These are phyloP conservation scores for Conus ventricosus DNA, from an alignment of 1,140 invertebrate species.

Conservation along the genomic window DNA sequence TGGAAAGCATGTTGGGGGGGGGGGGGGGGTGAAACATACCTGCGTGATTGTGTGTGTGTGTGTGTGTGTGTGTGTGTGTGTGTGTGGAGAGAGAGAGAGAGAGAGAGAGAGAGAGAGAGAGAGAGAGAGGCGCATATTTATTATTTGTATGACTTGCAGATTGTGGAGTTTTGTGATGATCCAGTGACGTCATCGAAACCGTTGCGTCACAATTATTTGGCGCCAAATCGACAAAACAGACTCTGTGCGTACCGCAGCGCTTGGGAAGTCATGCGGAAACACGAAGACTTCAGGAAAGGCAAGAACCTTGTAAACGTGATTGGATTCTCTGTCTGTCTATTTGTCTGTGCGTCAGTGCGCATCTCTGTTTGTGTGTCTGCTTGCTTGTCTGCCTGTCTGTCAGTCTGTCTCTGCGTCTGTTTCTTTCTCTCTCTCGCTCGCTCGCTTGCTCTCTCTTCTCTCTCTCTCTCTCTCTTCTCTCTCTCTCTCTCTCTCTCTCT, in stretches of 20 bases:
- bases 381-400: neutral
- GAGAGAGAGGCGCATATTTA: neutral
- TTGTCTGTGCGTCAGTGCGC: neutral
- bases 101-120: neutral
- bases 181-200: conserved; percentile 46
- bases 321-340: neutral
- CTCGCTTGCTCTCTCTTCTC: neutral
- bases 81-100: neutral
- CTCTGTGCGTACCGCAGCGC: conserved; percentile 80
- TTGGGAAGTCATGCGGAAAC: conserved; percentile 80
- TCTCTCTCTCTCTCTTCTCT: neutral
- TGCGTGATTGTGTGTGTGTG: too few species aligned
- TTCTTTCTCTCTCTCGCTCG: too few species aligned
- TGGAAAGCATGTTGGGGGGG: too few species aligned
- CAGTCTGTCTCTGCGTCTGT: neutral
- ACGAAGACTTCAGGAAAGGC: conserved; percentile 77
- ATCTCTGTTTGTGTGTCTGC: too few species aligned
- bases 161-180: conserved; percentile 79
- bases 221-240: conserved; percentile 83
- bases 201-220: conserved; percentile 80
- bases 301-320: neutral
- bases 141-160: neutral
- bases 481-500: neutral
- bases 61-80: too few species aligned
- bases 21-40: too few species aligned